Conservation (phyloP, 1,140 invertebrate genomes). For the Helicoverpa armigera region DNA sequence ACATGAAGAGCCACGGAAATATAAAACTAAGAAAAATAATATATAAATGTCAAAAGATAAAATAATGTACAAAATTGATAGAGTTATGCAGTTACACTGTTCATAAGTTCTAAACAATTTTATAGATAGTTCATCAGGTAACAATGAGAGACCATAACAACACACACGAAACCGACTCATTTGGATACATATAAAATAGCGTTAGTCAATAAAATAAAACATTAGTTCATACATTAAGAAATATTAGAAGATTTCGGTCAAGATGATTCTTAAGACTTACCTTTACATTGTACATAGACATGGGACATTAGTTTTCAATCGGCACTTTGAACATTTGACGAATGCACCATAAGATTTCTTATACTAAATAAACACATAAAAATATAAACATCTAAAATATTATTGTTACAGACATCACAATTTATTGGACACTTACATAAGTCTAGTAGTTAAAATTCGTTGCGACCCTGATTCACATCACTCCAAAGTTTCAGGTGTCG, state of each 20-base stretch:
- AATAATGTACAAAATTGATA: constrained; percentile 53
- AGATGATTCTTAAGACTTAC: constrained; percentile 50
- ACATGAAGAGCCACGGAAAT: constrained; percentile 43
- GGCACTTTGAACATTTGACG: constrained; percentile 76
- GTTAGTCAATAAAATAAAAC: constrained; percentile 56
- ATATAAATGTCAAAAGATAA: constrained; percentile 57
- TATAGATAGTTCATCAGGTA: constrained; percentile 46
- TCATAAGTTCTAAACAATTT: constrained; percentile 37
- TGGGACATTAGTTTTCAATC: constrained; percentile 53
- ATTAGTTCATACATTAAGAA: constrained; percentile 23
- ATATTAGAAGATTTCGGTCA: constrained; percentile 44
- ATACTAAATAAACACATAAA: constrained; percentile 85
- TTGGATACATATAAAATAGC: constrained; percentile 27
- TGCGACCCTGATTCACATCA: constrained; percentile 68
- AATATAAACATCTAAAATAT: constrained; percentile 85
- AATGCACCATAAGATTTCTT: constrained; percentile 71
- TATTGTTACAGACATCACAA: constrained; percentile 86
- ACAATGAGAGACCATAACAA: constrained; percentile 46
- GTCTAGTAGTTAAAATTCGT: constrained; percentile 82
- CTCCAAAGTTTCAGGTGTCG: constrained; percentile 57
- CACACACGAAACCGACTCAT: constrained; percentile 37
- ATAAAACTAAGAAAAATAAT: constrained; percentile 60
- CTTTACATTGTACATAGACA: constrained; percentile 48
- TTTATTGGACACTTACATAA: constrained; percentile 81
- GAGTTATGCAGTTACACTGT: constrained; percentile 18